Base-by-base conservation (phyloP, 1,140 invertebrate genomes). In the Camponotus pennsylvanicus region DNA sequence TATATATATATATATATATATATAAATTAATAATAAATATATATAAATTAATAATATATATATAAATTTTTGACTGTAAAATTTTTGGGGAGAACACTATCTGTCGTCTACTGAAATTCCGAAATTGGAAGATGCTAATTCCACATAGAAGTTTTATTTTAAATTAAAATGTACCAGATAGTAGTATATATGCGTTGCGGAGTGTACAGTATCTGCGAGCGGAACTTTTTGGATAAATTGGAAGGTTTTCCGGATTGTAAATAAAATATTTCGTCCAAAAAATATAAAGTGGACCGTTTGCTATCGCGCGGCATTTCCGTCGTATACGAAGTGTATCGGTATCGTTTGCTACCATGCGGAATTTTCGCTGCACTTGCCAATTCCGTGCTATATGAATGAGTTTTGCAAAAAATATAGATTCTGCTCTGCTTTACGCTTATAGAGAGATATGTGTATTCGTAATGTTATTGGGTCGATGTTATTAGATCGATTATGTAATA, bases 291-390 rank as follows among this genome's bases (percentile, higher is more conserved):
- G 40, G 45, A 59, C 52, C 40, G 66, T 57, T 61, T 59, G 49
- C 67, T 69, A 80, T 5, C 37, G 42, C 18, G 61, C 52, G 67
- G 40, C 61, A 73, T 82, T 73, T 82, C 32, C 40, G 21, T 45
- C 52, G 52, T 61, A 13, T 42, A 73, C 45, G 21, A 73, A 73
- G 70, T 79, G n/a, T 13, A 45, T 45, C 18, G 67, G 52, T 21
- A 82, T 7, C 52, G 55, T 73, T 61, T 57, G 52, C 67, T 73
- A 73, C 67, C 11, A 75, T 49, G 55, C 34, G 79, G 55, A 75
- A 83, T 83, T 83, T 83, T n/a, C 55, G 57, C 27, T 37, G 32
- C 69, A 83, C 69, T 75, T 75, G 79, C 69, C 79, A 83, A 83
- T 83, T 75, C 3, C n/a, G 40, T 61, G 4, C n/a, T 49, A 13